A percentile compares a stretch with the other conserved stretches of the same genome.
Evolutionary conservation across 2,113 vertebrate species (phyloP).

Genomic region (Vulpes ferrilata): DNA sequence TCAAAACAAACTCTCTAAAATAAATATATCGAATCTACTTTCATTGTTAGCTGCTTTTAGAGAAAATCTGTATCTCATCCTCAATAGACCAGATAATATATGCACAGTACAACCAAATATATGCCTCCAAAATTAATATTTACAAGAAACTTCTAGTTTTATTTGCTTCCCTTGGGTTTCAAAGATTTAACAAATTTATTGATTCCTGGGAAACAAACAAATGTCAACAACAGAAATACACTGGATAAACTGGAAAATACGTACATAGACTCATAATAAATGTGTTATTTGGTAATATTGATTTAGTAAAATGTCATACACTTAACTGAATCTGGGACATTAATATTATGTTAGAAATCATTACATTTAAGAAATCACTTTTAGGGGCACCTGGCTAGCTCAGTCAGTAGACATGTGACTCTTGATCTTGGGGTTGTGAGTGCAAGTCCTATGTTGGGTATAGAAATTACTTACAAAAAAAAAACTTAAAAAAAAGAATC

Average conservation of each 20-base stretch:
- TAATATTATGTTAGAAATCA: neutral
- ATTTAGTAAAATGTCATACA: neutral
- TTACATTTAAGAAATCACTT: neutral
- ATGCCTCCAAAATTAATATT: neutral
- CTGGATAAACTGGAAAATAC: neutral
- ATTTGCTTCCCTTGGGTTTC: neutral
- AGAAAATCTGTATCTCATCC: neutral
- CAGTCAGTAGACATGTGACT: neutral
- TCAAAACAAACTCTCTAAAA: neutral
- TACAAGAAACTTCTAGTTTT: neutral
- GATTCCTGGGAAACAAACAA: slow-evolving; percentile 9
- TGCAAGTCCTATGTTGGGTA: neutral
- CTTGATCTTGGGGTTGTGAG: neutral
- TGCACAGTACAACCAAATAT: neutral
- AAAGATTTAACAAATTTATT: neutral
- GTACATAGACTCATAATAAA: neutral
- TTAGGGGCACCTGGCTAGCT: neutral
- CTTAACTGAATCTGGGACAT: neutral
- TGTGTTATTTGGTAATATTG: neutral
- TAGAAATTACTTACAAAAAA: neutral
- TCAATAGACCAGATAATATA: neutral
- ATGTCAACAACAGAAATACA: neutral
- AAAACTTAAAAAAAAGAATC: neutral
- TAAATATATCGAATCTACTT: neutral
- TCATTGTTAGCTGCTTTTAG: neutral